Evolutionary conservation across 2,797 vertebrate genomes (phyloP).

Genomic region (Decapterus maruadsi): DNA sequence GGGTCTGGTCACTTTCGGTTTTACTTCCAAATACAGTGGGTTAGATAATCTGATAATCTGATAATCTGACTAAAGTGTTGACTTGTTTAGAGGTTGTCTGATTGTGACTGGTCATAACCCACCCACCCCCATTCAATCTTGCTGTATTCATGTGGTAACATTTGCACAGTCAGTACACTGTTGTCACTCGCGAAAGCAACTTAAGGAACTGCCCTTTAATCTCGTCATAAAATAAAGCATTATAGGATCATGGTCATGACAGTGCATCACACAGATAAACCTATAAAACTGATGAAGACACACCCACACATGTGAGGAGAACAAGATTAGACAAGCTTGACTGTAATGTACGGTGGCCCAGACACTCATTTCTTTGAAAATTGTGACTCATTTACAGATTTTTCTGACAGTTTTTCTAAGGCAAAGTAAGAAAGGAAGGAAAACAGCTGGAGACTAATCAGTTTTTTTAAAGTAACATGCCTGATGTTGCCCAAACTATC

Average conservation of each 20-base stretch:
- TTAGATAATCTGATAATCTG: slow-evolving; percentile 44
- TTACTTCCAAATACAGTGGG: slow-evolving; percentile 26
- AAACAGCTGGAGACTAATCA: slow-evolving; percentile 36
- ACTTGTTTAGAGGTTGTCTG: slow-evolving; percentile 12
- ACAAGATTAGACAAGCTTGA: background rate
- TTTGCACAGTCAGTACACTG: background rate
- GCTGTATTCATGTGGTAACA: background rate
- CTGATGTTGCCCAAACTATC: slow-evolving; percentile 30
- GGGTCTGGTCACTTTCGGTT: slow-evolving; percentile 12
- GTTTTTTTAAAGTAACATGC: background rate
- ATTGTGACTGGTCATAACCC: slow-evolving; percentile 16
- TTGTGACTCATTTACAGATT: slow-evolving; percentile 10
- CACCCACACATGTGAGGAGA: background rate
- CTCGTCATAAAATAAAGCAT: no score
- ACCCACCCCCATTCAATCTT: background rate
- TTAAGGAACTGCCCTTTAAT: no score
- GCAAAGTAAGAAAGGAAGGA: slow-evolving; percentile 24
- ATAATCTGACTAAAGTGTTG: slow-evolving; percentile 33
- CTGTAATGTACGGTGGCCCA: background rate
- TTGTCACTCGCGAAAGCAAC: no score
- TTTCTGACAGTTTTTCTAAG: slow-evolving; percentile 14
- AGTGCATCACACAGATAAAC: no score
- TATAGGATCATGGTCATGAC: no score
- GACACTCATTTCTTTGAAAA: background rate
- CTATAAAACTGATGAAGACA: background rate